Percentiles rank a stretch among this genome's conserved stretches.
These are phyloP conservation scores for Corythoichthys intestinalis DNA, from an alignment of 2,113 vertebrate species.

Conservation along the genomic window DNA sequence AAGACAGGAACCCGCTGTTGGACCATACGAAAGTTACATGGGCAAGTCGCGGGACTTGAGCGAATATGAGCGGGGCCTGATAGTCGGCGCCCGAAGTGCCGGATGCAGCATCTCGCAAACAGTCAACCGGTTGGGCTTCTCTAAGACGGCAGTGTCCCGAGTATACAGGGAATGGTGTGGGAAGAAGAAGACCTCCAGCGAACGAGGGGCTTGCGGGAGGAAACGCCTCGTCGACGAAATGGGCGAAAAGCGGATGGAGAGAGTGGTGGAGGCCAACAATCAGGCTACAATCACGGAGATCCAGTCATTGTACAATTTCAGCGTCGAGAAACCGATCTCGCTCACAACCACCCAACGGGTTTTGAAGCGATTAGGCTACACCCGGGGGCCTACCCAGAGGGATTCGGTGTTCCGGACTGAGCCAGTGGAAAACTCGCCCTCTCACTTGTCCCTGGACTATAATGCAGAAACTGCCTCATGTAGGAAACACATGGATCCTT, in stretches of 20 bases:
- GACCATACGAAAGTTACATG: conserved; percentile 9
- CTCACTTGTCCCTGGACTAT: neutral
- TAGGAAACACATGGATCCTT: neutral
- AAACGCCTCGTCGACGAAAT: conserved; percentile 32
- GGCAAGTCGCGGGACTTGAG: conserved; percentile 36
- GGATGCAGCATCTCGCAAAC: conserved; percentile 34
- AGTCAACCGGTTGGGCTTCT: conserved; percentile 23
- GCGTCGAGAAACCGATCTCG: conserved; percentile 25
- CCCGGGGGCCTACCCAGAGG: conserved; percentile 3
- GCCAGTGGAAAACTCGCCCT: neutral
- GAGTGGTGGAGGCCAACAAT: conserved; percentile 32
- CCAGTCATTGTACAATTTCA: conserved; percentile 35
- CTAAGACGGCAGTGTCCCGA: conserved; percentile 28
- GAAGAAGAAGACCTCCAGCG: conserved; percentile 30
- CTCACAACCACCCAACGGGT: conserved; percentile 29
- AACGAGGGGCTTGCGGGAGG: conserved; percentile 25
- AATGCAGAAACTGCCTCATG: neutral
- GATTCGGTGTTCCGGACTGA: conserved; percentile 5
- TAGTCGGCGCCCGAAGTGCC: conserved; percentile 23
- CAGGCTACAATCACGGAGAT: conserved; percentile 26
- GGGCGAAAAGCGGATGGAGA: conserved; percentile 25
- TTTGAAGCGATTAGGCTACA: conserved; percentile 37
- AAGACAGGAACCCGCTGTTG: neutral
- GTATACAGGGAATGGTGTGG: conserved; percentile 36
- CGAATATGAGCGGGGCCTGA: conserved; percentile 36